phyloP scores from a whole-genome alignment of 2,888 invertebrate genomes.

The Meliscaeva auricollis region DNA sequence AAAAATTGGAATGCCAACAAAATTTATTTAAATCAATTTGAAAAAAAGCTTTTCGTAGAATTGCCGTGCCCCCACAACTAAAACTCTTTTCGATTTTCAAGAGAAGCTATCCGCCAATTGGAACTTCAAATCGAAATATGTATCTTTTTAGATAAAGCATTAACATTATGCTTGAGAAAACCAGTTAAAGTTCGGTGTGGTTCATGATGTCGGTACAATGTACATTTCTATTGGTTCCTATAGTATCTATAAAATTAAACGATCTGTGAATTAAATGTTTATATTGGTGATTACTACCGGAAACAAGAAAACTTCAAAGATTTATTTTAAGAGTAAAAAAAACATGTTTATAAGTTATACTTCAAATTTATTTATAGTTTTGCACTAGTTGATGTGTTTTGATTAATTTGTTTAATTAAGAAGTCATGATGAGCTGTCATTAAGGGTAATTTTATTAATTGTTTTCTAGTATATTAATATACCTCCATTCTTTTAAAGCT shows the following conservation, averaged over 20 bases:
- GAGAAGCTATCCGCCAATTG: background rate
- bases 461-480: background rate
- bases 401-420: background rate
- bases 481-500: too few relatives aligned
- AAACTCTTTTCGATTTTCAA: background rate
- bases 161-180: background rate
- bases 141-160: conserved; percentile 15
- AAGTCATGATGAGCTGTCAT: background rate
- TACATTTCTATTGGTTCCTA: conserved; percentile 10
- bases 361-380: background rate
- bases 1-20: conserved; percentile 10
- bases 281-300: conserved; percentile 10
- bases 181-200: conserved; percentile 12
- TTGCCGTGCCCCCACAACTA: conserved; percentile 1
- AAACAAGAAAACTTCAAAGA: background rate
- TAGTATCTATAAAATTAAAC: background rate
- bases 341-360: background rate
- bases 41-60: background rate
- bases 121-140: background rate
- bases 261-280: background rate
- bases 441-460: background rate
- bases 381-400: background rate
- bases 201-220: too few relatives aligned
- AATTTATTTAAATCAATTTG: conserved; percentile 19
- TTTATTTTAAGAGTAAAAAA: background rate